These are phyloP conservation scores for Zaprionus davidi DNA, from an alignment of 1,140 invertebrate species.

Conservation along the genomic window DNA sequence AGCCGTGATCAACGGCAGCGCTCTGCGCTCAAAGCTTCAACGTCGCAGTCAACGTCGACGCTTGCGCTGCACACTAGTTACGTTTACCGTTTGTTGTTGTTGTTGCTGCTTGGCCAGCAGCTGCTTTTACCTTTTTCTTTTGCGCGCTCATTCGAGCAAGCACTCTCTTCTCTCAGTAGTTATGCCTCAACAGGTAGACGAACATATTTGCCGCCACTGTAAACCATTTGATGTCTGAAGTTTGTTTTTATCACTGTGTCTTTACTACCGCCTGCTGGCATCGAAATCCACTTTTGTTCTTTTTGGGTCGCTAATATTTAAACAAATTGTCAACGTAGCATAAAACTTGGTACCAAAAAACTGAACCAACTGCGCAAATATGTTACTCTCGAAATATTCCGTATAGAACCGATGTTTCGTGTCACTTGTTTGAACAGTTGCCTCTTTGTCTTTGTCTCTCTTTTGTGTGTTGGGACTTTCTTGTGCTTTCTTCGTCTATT, in stretches of 20 bases:
- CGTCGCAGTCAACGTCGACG: conserved; percentile 33
- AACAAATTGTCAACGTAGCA: conserved; percentile 50
- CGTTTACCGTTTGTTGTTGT: conserved; percentile 68
- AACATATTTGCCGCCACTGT: conserved; percentile 58
- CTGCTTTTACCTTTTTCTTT: conserved; percentile 81
- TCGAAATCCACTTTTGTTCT: conserved; percentile 67
- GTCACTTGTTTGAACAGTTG: conserved; percentile 36
- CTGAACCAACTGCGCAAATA: conserved; percentile 56
- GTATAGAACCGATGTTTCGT: conserved; percentile 11
- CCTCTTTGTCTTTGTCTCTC: not conserved
- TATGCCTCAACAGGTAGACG: not conserved
- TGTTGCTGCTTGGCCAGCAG: conserved; percentile 32
- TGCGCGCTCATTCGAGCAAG: conserved; percentile 47
- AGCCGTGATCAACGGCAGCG: conserved; percentile 26
- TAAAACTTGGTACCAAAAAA: not conserved
- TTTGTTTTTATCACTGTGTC: conserved; percentile 60
- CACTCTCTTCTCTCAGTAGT: conserved; percentile 33
- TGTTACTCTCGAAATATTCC: not conserved
- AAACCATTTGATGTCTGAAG: conserved; percentile 47
- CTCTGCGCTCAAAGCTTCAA: conserved; percentile 17
- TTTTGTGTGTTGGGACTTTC: not conserved
- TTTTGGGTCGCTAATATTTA: conserved; percentile 65
- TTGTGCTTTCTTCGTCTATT: conserved; percentile 11
- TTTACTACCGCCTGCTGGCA: conserved; percentile 53
- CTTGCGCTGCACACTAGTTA: conserved; percentile 50